These are phyloP conservation scores for Polyergus mexicanus DNA, from an alignment of 1,140 invertebrate species.

Conservation along the genomic window DNA sequence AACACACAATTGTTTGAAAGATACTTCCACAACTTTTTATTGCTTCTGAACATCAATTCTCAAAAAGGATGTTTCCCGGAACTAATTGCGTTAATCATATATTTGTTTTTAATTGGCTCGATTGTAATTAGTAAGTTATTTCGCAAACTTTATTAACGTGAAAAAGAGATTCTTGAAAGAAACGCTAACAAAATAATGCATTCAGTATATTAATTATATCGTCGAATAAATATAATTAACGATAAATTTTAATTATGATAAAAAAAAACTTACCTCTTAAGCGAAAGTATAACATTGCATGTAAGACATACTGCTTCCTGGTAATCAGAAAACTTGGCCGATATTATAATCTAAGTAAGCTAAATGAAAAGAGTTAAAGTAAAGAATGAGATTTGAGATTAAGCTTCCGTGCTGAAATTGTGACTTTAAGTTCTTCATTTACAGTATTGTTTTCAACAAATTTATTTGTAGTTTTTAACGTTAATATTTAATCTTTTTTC, in stretches of 20 bases:
- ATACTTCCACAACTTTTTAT: conserved; percentile 50
- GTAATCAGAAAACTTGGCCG: background rate
- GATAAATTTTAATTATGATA: background rate
- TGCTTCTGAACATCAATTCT: conserved; percentile 37
- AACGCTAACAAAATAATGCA: background rate
- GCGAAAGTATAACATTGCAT: background rate
- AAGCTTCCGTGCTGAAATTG: background rate
- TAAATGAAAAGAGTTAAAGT: background rate
- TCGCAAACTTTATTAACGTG: background rate
- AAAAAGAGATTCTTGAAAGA: background rate
- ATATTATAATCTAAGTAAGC: conserved; percentile 12
- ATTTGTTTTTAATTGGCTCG: conserved; percentile 13
- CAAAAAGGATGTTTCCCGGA: conserved; percentile 15
- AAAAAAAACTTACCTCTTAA: conserved; percentile 7
- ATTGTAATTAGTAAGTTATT: conserved; percentile 9
- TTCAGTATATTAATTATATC: background rate
- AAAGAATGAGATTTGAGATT: background rate
- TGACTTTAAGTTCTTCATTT: background rate
- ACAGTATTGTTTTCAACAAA: background rate
- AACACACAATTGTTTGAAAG: conserved; percentile 48
- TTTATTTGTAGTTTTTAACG: background rate
- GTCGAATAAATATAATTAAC: conserved; percentile 8
- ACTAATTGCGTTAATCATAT: conserved; percentile 6
- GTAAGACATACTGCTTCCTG: background rate
- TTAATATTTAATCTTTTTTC: background rate